Evolutionary conservation across 2,797 vertebrate species (phyloP).

Genomic region (Macroramphosus scolopax): DNA sequence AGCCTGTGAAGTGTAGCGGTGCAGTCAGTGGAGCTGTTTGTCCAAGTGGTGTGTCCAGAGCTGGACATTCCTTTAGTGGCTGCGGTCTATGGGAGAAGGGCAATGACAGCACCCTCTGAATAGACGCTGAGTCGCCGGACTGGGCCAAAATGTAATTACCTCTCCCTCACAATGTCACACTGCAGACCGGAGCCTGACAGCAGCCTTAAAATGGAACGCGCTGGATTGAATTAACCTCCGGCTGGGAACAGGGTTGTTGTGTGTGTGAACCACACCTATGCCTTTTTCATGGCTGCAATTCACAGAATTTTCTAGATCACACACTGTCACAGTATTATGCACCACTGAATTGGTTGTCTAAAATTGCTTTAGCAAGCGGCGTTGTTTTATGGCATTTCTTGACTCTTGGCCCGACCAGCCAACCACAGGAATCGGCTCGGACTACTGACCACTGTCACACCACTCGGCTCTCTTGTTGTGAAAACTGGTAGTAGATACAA

Average conservation of each 20-base stretch:
- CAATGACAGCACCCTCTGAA: conserved; percentile 67
- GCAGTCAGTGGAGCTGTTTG: conserved; percentile 28
- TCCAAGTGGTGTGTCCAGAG: conserved; percentile 43
- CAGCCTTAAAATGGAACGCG: conserved; percentile 67
- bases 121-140: conserved; percentile 72
- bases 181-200: conserved; percentile 73
- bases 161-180: conserved; percentile 77
- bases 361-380: conserved; percentile 50
- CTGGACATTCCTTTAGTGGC: conserved; percentile 68
- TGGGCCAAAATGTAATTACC: conserved; percentile 80
- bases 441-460: conserved; percentile 36
- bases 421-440: conserved; percentile 37
- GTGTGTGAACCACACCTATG: conserved; percentile 51
- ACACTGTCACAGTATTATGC: conserved; percentile 38
- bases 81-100: conserved; percentile 59
- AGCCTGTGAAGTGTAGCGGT: conserved; percentile 6
- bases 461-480: conserved; percentile 8
- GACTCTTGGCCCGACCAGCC: conserved; percentile 53
- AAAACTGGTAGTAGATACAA: conserved; percentile 15
- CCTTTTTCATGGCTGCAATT: conserved; percentile 50
- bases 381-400: conserved; percentile 40
- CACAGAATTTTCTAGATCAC: conserved; percentile 41
- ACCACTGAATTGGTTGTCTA: conserved; percentile 38
- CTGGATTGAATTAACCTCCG: conserved; percentile 77
- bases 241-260: conserved; percentile 56